Percentiles rank a stretch among this genome's conserved stretches.
Conservation (phyloP, 2,113 vertebrate species). For the Tauraco erythrolophus region DNA sequence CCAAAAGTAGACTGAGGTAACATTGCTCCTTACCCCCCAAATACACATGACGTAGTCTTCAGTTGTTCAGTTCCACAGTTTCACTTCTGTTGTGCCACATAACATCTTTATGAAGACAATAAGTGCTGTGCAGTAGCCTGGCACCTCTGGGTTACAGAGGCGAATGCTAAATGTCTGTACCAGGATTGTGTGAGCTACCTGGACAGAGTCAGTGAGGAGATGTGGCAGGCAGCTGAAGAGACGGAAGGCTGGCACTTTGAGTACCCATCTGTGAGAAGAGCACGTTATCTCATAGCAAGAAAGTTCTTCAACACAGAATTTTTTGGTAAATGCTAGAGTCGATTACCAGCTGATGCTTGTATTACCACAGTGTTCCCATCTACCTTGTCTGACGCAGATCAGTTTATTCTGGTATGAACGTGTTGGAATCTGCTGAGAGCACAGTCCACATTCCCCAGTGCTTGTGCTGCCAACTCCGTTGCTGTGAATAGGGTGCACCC, state of each 20-base stretch:
- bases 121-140: neutral
- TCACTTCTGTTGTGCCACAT: neutral
- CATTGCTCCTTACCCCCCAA: neutral
- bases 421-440: neutral
- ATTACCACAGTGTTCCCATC: neutral
- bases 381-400: neutral
- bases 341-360: neutral
- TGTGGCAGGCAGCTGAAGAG: neutral
- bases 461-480: neutral
- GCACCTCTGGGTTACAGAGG: no score
- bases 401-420: neutral
- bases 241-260: accelerated
- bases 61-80: neutral
- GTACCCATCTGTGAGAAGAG: neutral
- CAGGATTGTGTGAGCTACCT: neutral
- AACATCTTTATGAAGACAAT: accelerated
- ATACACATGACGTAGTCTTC: neutral
- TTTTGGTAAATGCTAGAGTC: neutral
- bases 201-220: neutral
- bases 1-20: neutral
- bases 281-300: neutral
- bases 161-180: neutral
- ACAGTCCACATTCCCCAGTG: accelerated
- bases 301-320: neutral
- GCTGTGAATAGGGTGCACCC: neutral